A percentile compares a stretch with the other conserved stretches of the same genome.
phyloP scores from a whole-genome alignment of 2,888 invertebrate genomes.

The Dexiosoma caninum region DNA sequence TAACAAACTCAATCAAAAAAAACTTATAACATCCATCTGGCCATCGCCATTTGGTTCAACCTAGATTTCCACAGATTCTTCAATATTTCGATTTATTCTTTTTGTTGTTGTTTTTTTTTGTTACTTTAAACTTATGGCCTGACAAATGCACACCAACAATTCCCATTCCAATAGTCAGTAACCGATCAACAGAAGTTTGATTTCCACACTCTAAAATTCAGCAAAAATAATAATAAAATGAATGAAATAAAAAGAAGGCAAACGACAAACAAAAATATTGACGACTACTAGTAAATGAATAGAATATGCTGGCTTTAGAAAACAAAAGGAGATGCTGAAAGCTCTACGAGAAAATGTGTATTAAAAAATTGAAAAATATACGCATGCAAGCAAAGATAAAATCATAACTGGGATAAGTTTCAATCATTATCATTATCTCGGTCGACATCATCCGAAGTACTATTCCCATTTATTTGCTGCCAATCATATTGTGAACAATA shows the following conservation, averaged over 20 bases:
- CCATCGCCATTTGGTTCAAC: constrained; percentile 52
- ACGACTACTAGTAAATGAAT: constrained; percentile 55
- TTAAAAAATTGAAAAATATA: background rate
- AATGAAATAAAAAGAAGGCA: constrained; percentile 2
- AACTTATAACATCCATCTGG: constrained; percentile 10
- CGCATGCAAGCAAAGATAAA: background rate
- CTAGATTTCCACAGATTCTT: constrained; percentile 33
- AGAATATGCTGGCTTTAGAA: constrained; percentile 57
- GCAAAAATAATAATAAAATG: background rate
- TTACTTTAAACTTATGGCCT: constrained; percentile 31
- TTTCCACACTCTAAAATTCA: background rate
- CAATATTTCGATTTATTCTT: background rate
- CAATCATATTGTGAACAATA: background rate
- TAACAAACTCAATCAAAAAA: constrained; percentile 15
- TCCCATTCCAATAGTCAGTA: constrained; percentile 35
- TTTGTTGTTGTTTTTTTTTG: constrained; percentile 7
- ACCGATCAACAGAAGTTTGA: constrained; percentile 23
- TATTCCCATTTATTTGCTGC: constrained; percentile 3
- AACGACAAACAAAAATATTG: constrained; percentile 30
- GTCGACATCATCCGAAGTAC: background rate
- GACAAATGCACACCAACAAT: constrained; percentile 52
- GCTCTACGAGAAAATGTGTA: background rate
- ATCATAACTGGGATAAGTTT: constrained; percentile 35
- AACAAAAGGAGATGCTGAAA: background rate
- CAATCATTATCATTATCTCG: constrained; percentile 18